These are phyloP conservation scores for Petrolisthes cinctipes DNA, from an alignment of 2,888 invertebrate genomes.

Conservation along the genomic window DNA sequence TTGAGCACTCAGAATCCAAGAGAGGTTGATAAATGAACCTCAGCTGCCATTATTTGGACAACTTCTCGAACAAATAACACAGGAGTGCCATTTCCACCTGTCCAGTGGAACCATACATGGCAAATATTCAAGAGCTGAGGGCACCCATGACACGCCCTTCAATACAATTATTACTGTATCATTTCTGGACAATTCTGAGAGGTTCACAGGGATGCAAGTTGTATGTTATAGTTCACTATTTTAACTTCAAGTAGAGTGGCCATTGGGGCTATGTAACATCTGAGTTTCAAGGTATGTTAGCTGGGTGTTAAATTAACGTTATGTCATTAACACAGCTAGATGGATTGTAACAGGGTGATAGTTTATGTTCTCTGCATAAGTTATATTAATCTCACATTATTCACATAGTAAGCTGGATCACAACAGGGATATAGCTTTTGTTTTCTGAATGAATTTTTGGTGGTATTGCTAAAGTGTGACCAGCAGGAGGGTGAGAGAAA, in stretches of 20 bases:
- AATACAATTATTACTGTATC: not conserved
- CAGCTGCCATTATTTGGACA: constrained; percentile 18
- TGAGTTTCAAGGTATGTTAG: not conserved
- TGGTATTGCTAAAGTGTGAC: constrained; percentile 34
- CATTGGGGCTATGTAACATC: not conserved
- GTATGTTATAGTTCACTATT: not conserved
- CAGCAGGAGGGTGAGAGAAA: constrained; percentile 27
- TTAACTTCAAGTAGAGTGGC: not conserved
- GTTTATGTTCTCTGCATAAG: not conserved
- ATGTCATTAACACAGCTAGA: not conserved
- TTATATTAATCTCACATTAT: not conserved
- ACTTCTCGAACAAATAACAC: constrained; percentile 16
- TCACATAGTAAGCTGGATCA: constrained; percentile 8
- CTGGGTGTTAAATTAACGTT: not conserved
- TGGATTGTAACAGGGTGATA: not conserved
- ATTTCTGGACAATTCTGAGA: too few relatives aligned
- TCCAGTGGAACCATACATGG: not conserved
- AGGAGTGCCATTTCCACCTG: not conserved
- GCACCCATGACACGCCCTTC: not conserved
- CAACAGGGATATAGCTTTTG: not conserved
- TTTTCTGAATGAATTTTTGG: constrained; percentile 10
- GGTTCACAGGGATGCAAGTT: too few relatives aligned
- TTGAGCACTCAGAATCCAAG: constrained; percentile 39
- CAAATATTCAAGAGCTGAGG: not conserved
- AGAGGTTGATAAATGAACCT: constrained; percentile 40